These are phyloP conservation scores for Anticlea derivata DNA, from an alignment of 2,888 invertebrate genomes.

Conservation along the genomic window DNA sequence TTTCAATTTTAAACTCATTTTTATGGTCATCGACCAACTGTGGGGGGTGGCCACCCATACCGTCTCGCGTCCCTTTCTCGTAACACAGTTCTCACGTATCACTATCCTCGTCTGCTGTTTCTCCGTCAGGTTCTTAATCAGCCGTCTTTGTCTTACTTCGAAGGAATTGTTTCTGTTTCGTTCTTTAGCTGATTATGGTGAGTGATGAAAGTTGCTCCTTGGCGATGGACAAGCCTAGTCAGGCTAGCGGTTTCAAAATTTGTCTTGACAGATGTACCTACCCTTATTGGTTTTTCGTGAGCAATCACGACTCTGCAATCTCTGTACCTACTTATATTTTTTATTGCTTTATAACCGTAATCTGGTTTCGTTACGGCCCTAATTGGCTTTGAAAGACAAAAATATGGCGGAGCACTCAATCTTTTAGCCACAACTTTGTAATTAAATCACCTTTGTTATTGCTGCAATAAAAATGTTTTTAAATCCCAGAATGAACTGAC, in stretches of 20 bases:
- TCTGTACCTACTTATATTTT: constrained; percentile 15
- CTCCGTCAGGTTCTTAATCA: constrained; percentile 54
- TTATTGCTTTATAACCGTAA: constrained; percentile 20
- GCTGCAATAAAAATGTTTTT: constrained; percentile 20
- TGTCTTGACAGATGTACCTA: constrained; percentile 60
- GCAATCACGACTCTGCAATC: constrained; percentile 11
- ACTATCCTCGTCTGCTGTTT: constrained; percentile 62
- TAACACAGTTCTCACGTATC: constrained; percentile 43
- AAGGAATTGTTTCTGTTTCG: constrained; percentile 39
- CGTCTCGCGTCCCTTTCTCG: constrained; percentile 54
- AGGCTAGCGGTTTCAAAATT: constrained; percentile 36
- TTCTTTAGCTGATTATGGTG: constrained; percentile 63
- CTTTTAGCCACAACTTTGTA: constrained; percentile 29
- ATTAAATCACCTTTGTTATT: constrained; percentile 28
- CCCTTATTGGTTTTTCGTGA: constrained; percentile 43
- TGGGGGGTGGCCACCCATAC: constrained; percentile 84
- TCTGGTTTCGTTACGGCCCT: constrained; percentile 22
- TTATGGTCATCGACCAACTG: constrained; percentile 83
- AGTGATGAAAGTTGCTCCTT: constrained; percentile 72
- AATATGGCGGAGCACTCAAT: constrained; percentile 25
- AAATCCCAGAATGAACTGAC: constrained; percentile 10
- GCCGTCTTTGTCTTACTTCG: constrained; percentile 53
- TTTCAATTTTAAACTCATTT: constrained; percentile 84
- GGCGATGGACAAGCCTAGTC: constrained; percentile 43
- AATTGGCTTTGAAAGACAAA: constrained; percentile 27